Percentiles rank a stretch among this genome's conserved stretches.
These are phyloP conservation scores for Tragulus kanchil DNA, from an alignment of 2,113 vertebrate genomes.

Conservation along the genomic window DNA sequence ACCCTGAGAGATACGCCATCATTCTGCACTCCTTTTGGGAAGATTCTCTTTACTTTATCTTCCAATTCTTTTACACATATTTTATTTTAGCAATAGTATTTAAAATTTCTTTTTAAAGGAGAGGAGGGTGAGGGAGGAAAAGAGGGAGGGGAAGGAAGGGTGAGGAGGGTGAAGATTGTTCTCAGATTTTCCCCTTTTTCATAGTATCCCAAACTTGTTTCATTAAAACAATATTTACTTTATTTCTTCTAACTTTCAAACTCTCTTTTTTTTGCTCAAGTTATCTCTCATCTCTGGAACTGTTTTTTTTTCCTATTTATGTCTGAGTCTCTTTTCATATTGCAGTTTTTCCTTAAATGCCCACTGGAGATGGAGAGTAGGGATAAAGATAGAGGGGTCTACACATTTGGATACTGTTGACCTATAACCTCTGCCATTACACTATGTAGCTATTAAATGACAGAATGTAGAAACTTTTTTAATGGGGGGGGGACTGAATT, in stretches of 20 bases:
- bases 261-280: neutral
- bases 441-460: neutral
- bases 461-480: neutral
- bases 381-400: neutral
- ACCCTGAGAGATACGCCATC: neutral
- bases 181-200: neutral
- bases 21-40: neutral
- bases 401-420: neutral
- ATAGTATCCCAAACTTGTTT: neutral
- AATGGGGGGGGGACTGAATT: neutral
- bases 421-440: neutral
- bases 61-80: neutral
- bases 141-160: too few species aligned
- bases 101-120: constrained; percentile 7
- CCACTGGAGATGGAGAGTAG: neutral
- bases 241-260: constrained; percentile 16
- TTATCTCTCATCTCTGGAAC: neutral
- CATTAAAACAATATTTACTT: constrained; percentile 26
- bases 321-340: neutral
- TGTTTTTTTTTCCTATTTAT: neutral
- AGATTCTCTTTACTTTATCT: neutral
- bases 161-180: neutral
- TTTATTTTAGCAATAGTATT: neutral
- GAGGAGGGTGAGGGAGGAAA: too few species aligned
- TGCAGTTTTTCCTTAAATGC: constrained; percentile 25